Conservation (phyloP, 1,140 invertebrate genomes). For the Leptinotarsa texana region DNA sequence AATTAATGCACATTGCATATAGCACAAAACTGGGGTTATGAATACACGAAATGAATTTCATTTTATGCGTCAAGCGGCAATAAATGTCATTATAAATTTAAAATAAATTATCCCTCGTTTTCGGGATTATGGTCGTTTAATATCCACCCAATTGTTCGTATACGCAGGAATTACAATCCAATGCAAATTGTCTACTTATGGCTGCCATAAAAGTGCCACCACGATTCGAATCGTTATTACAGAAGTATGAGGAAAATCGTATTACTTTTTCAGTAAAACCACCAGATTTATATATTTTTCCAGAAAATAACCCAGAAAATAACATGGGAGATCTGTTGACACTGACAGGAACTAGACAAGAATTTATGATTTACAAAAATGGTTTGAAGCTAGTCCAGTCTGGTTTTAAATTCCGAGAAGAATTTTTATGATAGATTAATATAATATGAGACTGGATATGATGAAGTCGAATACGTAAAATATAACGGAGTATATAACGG, state of each 20-base stretch:
- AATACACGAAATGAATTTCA: constrained; percentile 17
- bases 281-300: too few relatives aligned
- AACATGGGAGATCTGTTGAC: too few relatives aligned
- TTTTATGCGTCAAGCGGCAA: constrained; percentile 20
- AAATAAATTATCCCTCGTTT: constrained; percentile 18
- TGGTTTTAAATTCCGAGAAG: too few relatives aligned
- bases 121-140: constrained; percentile 15
- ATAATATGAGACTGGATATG: too few relatives aligned
- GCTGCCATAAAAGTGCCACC: constrained; percentile 1
- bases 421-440: too few relatives aligned
- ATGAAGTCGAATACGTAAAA: too few relatives aligned
- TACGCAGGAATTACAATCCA: constrained; percentile 16
- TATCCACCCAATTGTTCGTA: constrained; percentile 24
- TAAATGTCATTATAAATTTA: constrained; percentile 27
- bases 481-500: too few relatives aligned
- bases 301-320: too few relatives aligned
- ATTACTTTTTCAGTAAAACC: too few relatives aligned
- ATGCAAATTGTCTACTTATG: constrained; percentile 22
- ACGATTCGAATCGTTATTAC: neutral
- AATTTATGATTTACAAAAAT: too few relatives aligned
- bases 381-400: too few relatives aligned
- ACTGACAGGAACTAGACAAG: too few relatives aligned
- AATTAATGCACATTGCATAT: constrained; percentile 4
- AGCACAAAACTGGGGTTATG: constrained; percentile 12
- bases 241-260: neutral